Percentiles rank a stretch among this genome's conserved stretches.
phyloP scores from a whole-genome alignment of 2,888 invertebrate species.

The Nomada flava region DNA sequence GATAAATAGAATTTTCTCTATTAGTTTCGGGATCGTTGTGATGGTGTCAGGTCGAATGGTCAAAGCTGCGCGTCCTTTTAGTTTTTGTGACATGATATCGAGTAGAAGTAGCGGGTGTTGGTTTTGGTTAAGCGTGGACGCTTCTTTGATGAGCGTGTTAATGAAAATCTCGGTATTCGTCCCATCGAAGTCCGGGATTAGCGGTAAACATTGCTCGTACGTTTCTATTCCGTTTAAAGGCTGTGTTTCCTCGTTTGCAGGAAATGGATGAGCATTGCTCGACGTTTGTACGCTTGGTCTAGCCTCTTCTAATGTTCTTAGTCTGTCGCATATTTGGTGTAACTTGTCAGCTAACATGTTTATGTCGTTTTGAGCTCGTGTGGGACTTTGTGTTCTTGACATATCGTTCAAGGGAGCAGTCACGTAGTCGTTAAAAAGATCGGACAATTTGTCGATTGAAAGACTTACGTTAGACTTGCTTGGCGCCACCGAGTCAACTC shows the following conservation, averaged over 20 bases:
- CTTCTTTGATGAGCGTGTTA: constrained; percentile 11
- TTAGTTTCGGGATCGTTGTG: constrained; percentile 18
- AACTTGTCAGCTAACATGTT: too few species aligned
- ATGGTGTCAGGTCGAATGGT: constrained; percentile 24
- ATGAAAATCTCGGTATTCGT: constrained; percentile 27
- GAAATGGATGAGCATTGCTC: not conserved
- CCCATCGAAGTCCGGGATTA: constrained; percentile 33
- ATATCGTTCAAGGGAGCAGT: too few species aligned
- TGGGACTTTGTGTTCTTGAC: too few species aligned
- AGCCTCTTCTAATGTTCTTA: not conserved
- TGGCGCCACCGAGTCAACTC: too few species aligned
- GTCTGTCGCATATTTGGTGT: too few species aligned
- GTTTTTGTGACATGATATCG: not conserved
- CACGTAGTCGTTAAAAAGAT: too few species aligned
- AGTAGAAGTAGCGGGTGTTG: constrained; percentile 10
- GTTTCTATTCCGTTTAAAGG: not conserved
- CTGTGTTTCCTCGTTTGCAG: not conserved
- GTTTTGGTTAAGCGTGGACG: not conserved
- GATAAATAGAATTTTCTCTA: not conserved
- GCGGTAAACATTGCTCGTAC: constrained; percentile 9
- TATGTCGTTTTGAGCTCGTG: too few species aligned
- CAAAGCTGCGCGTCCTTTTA: not conserved
- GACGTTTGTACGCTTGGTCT: not conserved
- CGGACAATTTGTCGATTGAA: too few species aligned
- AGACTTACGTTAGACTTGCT: too few species aligned